A percentile compares a stretch with the other conserved stretches of the same genome.
phyloP scores from a whole-genome alignment of 2,113 vertebrate species.

The Phalacrocorax aristotelis region DNA sequence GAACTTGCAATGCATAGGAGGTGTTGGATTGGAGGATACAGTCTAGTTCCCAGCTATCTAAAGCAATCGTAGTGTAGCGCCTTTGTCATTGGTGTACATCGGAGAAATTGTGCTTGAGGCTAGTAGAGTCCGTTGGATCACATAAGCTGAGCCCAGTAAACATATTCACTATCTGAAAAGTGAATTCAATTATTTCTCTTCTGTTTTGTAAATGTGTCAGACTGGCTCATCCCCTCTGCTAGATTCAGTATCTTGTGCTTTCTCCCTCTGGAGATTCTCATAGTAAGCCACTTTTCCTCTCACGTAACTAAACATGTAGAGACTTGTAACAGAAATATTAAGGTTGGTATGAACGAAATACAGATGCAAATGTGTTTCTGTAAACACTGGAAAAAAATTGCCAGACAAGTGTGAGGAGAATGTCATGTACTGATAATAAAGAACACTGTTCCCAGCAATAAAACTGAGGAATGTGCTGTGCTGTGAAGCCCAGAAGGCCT shows the following conservation, averaged over 20 bases:
- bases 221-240: not conserved
- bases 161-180: not conserved
- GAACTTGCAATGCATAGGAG: not conserved
- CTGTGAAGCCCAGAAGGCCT: not conserved
- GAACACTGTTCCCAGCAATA: not conserved
- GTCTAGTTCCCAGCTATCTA: not conserved
- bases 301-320: not conserved
- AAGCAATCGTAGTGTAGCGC: accelerated
- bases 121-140: not conserved
- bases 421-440: not conserved
- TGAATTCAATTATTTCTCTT: not conserved
- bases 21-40: not conserved
- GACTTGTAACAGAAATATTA: not conserved
- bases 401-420: not conserved
- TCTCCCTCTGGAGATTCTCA: not conserved
- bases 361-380: not conserved
- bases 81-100: not conserved
- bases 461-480: not conserved
- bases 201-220: not conserved
- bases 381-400: not conserved
- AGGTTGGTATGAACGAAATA: not conserved
- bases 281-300: not conserved
- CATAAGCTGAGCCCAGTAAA: not conserved
- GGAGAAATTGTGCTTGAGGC: not conserved
- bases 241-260: not conserved